Evolutionary conservation across 2,797 vertebrate genomes (phyloP).

Genomic region (Anolis apletophallus): DNA sequence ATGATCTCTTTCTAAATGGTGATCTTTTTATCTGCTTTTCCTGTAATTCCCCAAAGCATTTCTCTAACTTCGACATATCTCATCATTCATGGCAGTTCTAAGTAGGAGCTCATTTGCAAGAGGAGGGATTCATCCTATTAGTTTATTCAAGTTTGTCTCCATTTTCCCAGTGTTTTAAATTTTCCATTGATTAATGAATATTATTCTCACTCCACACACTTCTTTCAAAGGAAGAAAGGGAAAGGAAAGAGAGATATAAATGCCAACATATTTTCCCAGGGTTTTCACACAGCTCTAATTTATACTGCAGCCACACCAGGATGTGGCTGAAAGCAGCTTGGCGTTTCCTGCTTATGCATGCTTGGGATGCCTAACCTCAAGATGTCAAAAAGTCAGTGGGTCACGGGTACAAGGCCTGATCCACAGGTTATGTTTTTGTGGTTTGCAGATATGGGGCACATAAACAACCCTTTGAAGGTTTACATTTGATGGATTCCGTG

Average conservation of each 20-base stretch:
- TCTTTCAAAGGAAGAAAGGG: constrained; percentile 21
- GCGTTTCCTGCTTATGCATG: constrained; percentile 73
- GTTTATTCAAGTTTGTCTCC: constrained; percentile 23
- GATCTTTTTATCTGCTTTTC: constrained; percentile 22
- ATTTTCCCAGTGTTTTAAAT: constrained; percentile 31
- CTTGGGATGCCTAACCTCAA: constrained; percentile 71
- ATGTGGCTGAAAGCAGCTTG: constrained; percentile 71
- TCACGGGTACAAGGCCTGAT: constrained; percentile 62
- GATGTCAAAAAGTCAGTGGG: constrained; percentile 70
- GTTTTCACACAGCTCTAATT: constrained; percentile 69
- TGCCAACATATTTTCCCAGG: constrained; percentile 71
- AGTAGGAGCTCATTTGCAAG: constrained; percentile 36
- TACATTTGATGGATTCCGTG: constrained; percentile 41
- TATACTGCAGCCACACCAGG: constrained; percentile 69
- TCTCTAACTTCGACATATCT: constrained; percentile 29
- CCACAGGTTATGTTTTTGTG: constrained; percentile 61
- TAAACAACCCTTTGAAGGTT: constrained; percentile 65
- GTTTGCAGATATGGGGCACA: constrained; percentile 51
- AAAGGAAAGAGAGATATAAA: constrained; percentile 23
- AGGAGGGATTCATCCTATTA: constrained; percentile 15
- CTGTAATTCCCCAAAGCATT: constrained; percentile 40
- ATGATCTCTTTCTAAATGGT: background rate
- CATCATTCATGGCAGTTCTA: constrained; percentile 22
- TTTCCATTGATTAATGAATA: constrained; percentile 51
- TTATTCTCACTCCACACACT: constrained; percentile 41